Percentiles rank a stretch among this genome's conserved stretches.
Evolutionary conservation across 2,797 vertebrate species (phyloP).

Genomic region (Oceanodroma leucorhoa): DNA sequence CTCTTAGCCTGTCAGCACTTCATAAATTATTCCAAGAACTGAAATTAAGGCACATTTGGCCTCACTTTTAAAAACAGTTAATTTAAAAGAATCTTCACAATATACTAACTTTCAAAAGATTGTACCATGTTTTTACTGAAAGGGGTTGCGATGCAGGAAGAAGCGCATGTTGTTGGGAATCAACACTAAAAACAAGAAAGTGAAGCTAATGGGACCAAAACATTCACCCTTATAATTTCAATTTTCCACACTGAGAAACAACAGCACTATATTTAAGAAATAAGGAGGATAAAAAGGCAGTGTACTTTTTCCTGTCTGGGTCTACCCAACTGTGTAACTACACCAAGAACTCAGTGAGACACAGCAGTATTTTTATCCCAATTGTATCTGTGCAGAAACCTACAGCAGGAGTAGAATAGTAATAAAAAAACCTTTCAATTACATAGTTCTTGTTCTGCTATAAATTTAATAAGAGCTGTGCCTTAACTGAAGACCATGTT

Average conservation of each 20-base stretch:
- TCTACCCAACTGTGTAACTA: background rate
- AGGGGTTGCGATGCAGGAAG: background rate
- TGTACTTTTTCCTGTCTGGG: background rate
- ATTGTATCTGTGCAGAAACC: background rate
- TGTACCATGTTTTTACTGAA: background rate
- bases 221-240: background rate
- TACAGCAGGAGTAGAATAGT: fast-evolving
- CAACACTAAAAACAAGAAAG: background rate
- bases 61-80: constrained; percentile 34
- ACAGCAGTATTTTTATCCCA: background rate
- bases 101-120: background rate
- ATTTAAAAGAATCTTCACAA: constrained; percentile 17
- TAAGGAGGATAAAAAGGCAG: background rate
- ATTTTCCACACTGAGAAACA: background rate
- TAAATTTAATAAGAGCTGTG: background rate
- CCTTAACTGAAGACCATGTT: background rate
- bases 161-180: background rate
- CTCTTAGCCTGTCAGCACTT: constrained; percentile 81
- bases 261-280: background rate
- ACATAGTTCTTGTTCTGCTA: background rate
- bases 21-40: constrained; percentile 77
- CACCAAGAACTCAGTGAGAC: background rate
- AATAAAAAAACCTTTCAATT: background rate
- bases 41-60: constrained; percentile 52
- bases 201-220: background rate